Conservation (phyloP, 2,113 vertebrate species). For the Peromyscus californicus region DNA sequence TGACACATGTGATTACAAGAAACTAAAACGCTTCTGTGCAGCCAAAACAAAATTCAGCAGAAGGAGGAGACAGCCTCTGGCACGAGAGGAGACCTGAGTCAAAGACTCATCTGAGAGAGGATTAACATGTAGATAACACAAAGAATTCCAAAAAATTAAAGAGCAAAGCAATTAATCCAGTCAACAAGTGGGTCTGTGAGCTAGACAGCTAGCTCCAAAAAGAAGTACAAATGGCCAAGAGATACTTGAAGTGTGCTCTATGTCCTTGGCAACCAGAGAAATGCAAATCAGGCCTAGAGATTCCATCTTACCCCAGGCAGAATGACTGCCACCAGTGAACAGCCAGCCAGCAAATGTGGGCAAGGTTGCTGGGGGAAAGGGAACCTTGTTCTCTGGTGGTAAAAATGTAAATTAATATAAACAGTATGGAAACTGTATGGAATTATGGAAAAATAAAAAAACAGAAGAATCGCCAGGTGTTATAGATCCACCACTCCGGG, state of each 20-base stretch:
- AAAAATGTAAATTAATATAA: not conserved
- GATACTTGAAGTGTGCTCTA: not conserved
- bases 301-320: not conserved
- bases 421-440: not conserved
- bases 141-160: not conserved
- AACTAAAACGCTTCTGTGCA: not conserved
- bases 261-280: not conserved
- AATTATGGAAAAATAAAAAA: not conserved
- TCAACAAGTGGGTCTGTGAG: not conserved
- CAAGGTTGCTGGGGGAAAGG: not conserved
- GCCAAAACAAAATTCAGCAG: not conserved
- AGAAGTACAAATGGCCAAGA: not conserved
- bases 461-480: not conserved
- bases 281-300: not conserved
- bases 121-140: too few species aligned
- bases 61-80: not conserved
- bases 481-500: not conserved
- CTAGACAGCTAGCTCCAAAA: not conserved
- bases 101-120: not conserved
- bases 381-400: not conserved
- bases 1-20: too few species aligned
- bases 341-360: not conserved
- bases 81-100: not conserved
- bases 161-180: not conserved
- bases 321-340: not conserved